phyloP scores from a whole-genome alignment of 2,797 vertebrate genomes.

The Sebastes nivosus region DNA sequence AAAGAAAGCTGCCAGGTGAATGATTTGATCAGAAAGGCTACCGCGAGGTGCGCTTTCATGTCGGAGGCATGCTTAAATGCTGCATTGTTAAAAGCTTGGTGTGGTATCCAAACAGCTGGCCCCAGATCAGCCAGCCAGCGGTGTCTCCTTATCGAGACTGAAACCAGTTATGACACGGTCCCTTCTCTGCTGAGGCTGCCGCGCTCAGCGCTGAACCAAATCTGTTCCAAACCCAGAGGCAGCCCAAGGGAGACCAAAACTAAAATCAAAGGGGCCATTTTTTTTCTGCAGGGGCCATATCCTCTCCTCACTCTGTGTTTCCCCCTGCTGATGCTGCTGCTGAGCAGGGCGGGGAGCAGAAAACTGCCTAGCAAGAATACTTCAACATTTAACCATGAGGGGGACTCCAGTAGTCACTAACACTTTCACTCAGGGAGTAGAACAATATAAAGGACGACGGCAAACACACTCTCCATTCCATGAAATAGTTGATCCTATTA shows the following conservation, averaged over 20 bases:
- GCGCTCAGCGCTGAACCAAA: constrained; percentile 52
- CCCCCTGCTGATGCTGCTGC: constrained; percentile 46
- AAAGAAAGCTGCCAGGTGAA: constrained; percentile 39
- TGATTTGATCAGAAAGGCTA: constrained; percentile 32
- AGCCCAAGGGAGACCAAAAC: constrained; percentile 64
- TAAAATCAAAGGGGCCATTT: constrained; percentile 72
- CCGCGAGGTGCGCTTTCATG: constrained; percentile 30
- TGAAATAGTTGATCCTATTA: constrained; percentile 13
- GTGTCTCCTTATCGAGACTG: constrained; percentile 39
- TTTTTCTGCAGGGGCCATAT: constrained; percentile 56
- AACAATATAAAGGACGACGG: constrained; percentile 14
- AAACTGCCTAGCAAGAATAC: constrained; percentile 41
- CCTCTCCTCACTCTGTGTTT: constrained; percentile 43
- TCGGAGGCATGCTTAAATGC: constrained; percentile 13
- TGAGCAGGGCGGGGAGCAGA: constrained; percentile 45
- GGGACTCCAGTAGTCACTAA: constrained; percentile 23
- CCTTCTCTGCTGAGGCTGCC: constrained; percentile 37
- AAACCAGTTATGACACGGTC: constrained; percentile 57
- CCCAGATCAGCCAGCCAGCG: constrained; percentile 48
- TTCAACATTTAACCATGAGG: constrained; percentile 46
- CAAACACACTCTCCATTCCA: constrained; percentile 7
- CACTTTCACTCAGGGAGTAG: constrained; percentile 10
- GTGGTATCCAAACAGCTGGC: constrained; percentile 49
- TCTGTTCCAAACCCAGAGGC: constrained; percentile 66
- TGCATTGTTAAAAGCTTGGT: constrained; percentile 33